Base-by-base conservation (phyloP, 2,888 invertebrate species). In the Lasioglossum oenotherae region DNA sequence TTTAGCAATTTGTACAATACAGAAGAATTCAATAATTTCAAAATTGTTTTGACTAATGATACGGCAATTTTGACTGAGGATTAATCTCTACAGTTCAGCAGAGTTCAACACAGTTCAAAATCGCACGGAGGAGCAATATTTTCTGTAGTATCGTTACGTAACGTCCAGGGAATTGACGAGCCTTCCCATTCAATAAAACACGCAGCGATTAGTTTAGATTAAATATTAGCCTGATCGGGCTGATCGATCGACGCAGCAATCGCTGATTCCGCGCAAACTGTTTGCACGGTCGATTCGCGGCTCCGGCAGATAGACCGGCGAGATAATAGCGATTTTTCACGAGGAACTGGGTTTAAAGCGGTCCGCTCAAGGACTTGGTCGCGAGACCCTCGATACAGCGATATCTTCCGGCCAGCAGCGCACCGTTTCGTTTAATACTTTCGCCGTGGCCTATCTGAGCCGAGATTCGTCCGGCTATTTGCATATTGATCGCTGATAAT, bases 301-400 rank as follows among this genome's bases (percentile, higher is more conserved):
- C 8, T 41, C n/a, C 35, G 2, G 4, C 16, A 46, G 82, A 82
- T 82, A 82, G 79, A 44, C 41, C 31, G 23, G 16, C 16, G 64
- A 46, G 80, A 69, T 82, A 80, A 19, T 5, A 23, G 10, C 5
- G 60, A 82, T 82, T 57, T 57, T 80, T 69, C 35, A 27, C 35
- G 35, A 69, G 41, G n/a, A 27, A 6, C 41, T 14, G 5, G 41
- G 19, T 38, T n/a, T 12, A 38, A 57, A 74, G 53, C 10, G 31
- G 53, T 8, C 16, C 44, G 73, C 46, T 72, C 53, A 74, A 60
- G 57, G 57, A 75, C 41, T 41, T 41, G 23, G 14, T 41, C 53
- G 57, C 41, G 41, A n/a, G 12, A 27, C 23, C 14, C 35, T 4
- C 27, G 27, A 74, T 38, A 74, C 12, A 35, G 41, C 8, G 64